A percentile compares a stretch with the other conserved stretches of the same genome.
These are phyloP conservation scores for Phalacrocorax carbo DNA, from an alignment of 2,113 vertebrate genomes.

Conservation along the genomic window DNA sequence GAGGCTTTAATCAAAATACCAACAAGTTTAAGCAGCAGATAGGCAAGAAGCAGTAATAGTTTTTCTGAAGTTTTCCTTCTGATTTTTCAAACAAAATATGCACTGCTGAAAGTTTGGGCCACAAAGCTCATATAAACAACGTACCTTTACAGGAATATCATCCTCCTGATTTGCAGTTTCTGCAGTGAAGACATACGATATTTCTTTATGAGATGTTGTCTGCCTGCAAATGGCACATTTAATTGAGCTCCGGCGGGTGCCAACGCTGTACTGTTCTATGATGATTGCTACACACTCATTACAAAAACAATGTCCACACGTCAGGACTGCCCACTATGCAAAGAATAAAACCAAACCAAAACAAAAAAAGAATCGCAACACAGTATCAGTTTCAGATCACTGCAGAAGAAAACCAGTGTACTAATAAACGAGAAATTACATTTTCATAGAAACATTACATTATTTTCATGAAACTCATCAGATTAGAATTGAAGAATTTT, in stretches of 20 bases:
- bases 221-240: slow-evolving; percentile 97
- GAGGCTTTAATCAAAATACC: background rate
- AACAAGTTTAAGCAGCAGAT: background rate
- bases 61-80: background rate
- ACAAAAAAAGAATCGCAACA: background rate
- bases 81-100: background rate
- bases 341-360: background rate
- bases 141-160: slow-evolving; percentile 92
- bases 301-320: slow-evolving; percentile 97
- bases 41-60: background rate
- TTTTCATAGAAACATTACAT: background rate
- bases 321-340: slow-evolving; percentile 93
- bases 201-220: slow-evolving; percentile 92
- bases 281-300: slow-evolving; percentile 95
- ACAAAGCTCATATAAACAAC: background rate
- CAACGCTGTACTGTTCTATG: slow-evolving; percentile 93
- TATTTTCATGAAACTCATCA: background rate
- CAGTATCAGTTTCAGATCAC: background rate
- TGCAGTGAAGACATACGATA: slow-evolving; percentile 96
- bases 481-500: background rate
- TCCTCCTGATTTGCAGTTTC: slow-evolving; percentile 85
- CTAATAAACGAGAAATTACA: background rate
- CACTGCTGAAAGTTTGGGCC: background rate
- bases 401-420: background rate
- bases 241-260: slow-evolving; percentile 87